phyloP scores from a whole-genome alignment of 2,888 invertebrate species.

The Drosophila atripex region DNA sequence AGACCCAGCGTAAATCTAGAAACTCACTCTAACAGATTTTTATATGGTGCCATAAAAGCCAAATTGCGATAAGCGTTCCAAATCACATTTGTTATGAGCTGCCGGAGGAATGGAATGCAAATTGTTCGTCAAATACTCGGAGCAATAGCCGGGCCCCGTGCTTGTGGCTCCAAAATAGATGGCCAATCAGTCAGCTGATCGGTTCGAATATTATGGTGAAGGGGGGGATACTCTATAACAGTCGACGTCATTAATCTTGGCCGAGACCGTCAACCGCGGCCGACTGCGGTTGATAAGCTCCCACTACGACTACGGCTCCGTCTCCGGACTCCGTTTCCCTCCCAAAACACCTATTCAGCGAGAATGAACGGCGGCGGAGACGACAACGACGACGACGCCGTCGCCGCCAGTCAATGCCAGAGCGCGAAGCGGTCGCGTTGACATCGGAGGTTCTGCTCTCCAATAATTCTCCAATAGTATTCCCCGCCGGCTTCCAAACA shows the following conservation, averaged over 20 bases:
- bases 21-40: conserved; percentile 26
- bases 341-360: conserved; percentile 44
- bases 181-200: conserved; percentile 54
- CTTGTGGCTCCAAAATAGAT: not conserved
- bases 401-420: conserved; percentile 69
- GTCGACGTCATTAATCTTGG: conserved; percentile 49
- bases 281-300: conserved; percentile 5
- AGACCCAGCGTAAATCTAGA: conserved; percentile 5
- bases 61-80: conserved; percentile 28
- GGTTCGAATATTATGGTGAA: conserved; percentile 1
- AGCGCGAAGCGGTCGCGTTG: conserved; percentile 71
- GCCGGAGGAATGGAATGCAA: conserved; percentile 17
- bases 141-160: not conserved
- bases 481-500: conserved; percentile 23
- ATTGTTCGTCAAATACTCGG: conserved; percentile 9
- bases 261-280: conserved; percentile 4
- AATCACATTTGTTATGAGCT: conserved; percentile 12
- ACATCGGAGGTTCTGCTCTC: conserved; percentile 67
- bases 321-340: conserved; percentile 28
- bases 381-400: conserved; percentile 19
- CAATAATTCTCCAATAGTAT: conserved; percentile 47
- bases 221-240: conserved; percentile 23
- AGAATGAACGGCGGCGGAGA: conserved; percentile 27
- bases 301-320: conserved; percentile 16
- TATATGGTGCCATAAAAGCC: conserved; percentile 25